Conservation (phyloP, 2,797 vertebrate genomes). For the Urocyon cinereoargenteus region DNA sequence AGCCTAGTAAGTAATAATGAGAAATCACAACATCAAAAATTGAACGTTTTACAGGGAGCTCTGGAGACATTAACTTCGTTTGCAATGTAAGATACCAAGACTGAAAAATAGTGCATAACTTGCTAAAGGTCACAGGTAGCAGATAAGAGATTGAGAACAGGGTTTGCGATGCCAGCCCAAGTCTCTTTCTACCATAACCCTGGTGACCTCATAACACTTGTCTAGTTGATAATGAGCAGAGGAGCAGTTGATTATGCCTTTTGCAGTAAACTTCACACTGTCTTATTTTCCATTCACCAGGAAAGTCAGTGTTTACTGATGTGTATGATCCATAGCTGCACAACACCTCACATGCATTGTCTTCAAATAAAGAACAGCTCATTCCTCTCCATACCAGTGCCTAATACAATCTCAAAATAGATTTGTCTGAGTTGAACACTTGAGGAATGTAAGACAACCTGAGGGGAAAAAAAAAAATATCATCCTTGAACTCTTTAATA, state of each 20-base stretch:
- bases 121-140: neutral
- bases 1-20: neutral
- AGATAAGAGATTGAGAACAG: neutral
- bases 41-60: neutral
- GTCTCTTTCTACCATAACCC: neutral
- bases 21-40: neutral
- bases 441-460: slow-evolving; percentile 34
- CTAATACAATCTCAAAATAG: neutral
- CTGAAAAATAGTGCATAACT: slow-evolving; percentile 23
- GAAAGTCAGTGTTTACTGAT: neutral
- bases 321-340: neutral
- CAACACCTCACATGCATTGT: neutral
- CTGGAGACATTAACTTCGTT: neutral
- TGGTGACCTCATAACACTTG: neutral
- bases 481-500: slow-evolving; percentile 41
- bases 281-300: neutral
- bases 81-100: neutral
- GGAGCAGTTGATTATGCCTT: neutral
- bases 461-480: slow-evolving; percentile 10
- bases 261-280: neutral
- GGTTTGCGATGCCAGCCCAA: neutral
- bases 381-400: neutral
- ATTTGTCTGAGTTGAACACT: slow-evolving; percentile 11
- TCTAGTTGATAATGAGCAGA: neutral
- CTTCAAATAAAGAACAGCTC: neutral